These are phyloP conservation scores for Drosophila virilis DNA, from an alignment of 1,140 invertebrate genomes.

Conservation along the genomic window DNA sequence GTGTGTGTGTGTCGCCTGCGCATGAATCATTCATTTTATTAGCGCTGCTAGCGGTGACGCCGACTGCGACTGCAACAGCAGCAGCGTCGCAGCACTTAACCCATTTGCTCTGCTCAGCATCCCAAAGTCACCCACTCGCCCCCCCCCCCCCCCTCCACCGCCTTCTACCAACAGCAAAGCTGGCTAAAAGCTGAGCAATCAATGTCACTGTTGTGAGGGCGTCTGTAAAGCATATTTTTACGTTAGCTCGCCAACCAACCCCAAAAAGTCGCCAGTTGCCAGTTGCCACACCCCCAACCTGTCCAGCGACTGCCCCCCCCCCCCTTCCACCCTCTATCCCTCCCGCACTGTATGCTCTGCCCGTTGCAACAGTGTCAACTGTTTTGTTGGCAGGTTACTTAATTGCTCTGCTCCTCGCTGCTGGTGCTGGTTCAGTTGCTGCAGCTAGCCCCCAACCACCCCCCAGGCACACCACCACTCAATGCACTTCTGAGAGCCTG, in stretches of 20 bases:
- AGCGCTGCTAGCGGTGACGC: conserved; percentile 28
- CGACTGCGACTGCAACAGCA: conserved; percentile 24
- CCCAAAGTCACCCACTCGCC: neutral
- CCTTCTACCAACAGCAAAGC: neutral
- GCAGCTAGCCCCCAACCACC: neutral
- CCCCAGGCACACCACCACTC: neutral
- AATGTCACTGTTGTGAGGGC: conserved; percentile 54
- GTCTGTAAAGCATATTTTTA: conserved; percentile 56
- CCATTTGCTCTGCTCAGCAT: conserved; percentile 58
- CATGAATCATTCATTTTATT: conserved; percentile 79
- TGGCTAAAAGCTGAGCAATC: conserved; percentile 60
- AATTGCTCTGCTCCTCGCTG: conserved; percentile 74
- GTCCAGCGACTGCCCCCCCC: neutral
- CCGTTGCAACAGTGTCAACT: conserved; percentile 58
- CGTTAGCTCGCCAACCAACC: conserved; percentile 16
- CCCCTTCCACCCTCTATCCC: neutral
- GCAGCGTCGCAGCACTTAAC: conserved; percentile 64
- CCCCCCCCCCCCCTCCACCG: neutral
- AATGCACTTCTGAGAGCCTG: neutral
- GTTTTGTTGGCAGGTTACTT: conserved; percentile 82
- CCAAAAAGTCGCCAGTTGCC: neutral
- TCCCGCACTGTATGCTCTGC: neutral
- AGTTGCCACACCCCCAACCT: conserved; percentile 10
- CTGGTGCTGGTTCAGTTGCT: neutral
- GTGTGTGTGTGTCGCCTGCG: conserved; percentile 50